Evolutionary conservation across 2,888 invertebrate genomes (phyloP).

Genomic region (Caenorhabditis drosophilae): DNA sequence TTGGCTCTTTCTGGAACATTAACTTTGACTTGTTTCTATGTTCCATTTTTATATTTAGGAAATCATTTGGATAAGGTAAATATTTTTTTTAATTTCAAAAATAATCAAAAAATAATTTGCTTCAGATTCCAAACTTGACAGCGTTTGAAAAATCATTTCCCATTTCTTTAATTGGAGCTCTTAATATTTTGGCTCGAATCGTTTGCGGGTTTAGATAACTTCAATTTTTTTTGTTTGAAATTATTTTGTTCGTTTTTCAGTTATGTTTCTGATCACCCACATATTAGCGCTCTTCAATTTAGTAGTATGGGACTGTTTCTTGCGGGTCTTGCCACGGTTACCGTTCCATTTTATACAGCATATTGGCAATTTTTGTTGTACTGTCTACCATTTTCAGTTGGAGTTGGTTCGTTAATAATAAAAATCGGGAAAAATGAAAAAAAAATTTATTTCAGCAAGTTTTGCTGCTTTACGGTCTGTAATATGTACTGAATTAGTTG

Average conservation of each 20-base stretch:
- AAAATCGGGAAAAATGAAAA: neutral
- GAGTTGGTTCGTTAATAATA: slow-evolving; percentile 79
- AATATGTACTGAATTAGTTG: slow-evolving; percentile 73
- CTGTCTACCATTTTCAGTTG: slow-evolving; percentile 84
- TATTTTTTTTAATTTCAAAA: no score
- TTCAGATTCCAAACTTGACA: no score
- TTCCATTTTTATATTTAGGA: slow-evolving; percentile 87
- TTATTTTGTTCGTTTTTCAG: slow-evolving; percentile 10
- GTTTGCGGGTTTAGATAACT: slow-evolving; percentile 73
- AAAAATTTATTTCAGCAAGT: slow-evolving; percentile 81
- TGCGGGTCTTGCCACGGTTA: slow-evolving; percentile 85
- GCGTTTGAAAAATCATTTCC: slow-evolving; percentile 75
- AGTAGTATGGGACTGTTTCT: slow-evolving; percentile 87
- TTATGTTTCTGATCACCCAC: slow-evolving; percentile 77
- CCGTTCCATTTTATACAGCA: slow-evolving; percentile 70
- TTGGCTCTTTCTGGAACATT: slow-evolving; percentile 87
- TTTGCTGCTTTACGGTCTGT: slow-evolving; percentile 85
- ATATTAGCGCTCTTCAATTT: slow-evolving; percentile 84
- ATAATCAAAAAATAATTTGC: no score
- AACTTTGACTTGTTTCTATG: slow-evolving; percentile 93
- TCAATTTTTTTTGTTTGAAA: neutral
- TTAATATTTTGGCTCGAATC: slow-evolving; percentile 89
- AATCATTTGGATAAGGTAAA: slow-evolving; percentile 73
- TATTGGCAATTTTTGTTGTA: slow-evolving; percentile 80
- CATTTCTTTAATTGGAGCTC: slow-evolving; percentile 85